Evolutionary conservation across 2,888 invertebrate species (phyloP).

Genomic region (Calephelis perditalis): DNA sequence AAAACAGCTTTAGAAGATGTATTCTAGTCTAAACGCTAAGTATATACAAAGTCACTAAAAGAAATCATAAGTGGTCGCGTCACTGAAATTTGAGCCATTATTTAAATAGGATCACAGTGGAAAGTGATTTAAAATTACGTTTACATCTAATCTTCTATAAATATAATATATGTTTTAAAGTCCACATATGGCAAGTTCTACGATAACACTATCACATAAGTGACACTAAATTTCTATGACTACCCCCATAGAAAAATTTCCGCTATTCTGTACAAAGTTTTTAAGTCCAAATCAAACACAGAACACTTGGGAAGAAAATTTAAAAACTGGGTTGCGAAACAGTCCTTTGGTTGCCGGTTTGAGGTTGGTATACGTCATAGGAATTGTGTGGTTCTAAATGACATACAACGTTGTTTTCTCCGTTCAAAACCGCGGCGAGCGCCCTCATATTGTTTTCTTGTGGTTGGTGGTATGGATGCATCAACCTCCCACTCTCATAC

Average conservation of each 20-base stretch:
- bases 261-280: slow-evolving; percentile 62
- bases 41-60: slow-evolving; percentile 62
- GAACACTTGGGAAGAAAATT: slow-evolving; percentile 39
- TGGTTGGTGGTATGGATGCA: slow-evolving; percentile 75
- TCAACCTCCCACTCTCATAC: slow-evolving; percentile 71
- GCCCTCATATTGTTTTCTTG: slow-evolving; percentile 78
- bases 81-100: slow-evolving; percentile 71
- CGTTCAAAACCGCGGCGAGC: slow-evolving; percentile 88
- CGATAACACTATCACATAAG: slow-evolving; percentile 61
- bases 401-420: slow-evolving; percentile 91
- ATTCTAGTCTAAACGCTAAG: slow-evolving; percentile 47
- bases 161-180: slow-evolving; percentile 57
- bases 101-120: slow-evolving; percentile 77
- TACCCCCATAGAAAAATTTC: slow-evolving; percentile 70
- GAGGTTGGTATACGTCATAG: slow-evolving; percentile 68
- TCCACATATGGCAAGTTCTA: slow-evolving; percentile 76
- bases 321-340: slow-evolving; percentile 74
- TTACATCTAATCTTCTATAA: slow-evolving; percentile 46
- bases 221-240: slow-evolving; percentile 59
- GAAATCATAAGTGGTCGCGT: slow-evolving; percentile 55
- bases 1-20: slow-evolving; percentile 11
- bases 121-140: slow-evolving; percentile 72
- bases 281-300: slow-evolving; percentile 34
- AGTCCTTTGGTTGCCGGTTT: slow-evolving; percentile 66
- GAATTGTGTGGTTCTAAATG: slow-evolving; percentile 86